Conservation (phyloP, 2,797 vertebrate genomes). For the Chromis chromis region DNA sequence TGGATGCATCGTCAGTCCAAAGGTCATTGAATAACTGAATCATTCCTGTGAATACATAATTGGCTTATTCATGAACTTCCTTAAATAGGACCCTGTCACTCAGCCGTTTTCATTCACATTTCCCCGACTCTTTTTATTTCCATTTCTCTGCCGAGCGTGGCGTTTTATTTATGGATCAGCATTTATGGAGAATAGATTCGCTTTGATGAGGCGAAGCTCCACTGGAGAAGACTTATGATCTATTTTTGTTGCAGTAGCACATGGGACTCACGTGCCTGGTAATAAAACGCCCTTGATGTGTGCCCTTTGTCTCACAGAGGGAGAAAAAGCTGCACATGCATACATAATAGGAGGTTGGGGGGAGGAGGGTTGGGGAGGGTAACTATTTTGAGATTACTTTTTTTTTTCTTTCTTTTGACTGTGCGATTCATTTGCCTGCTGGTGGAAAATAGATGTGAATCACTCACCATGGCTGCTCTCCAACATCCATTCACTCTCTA, state of each 20-base stretch:
- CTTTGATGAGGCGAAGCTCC: slow-evolving; percentile 72
- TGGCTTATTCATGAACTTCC: slow-evolving; percentile 66
- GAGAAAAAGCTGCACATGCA: slow-evolving; percentile 71
- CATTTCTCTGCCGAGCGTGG: slow-evolving; percentile 37
- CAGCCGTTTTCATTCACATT: slow-evolving; percentile 61
- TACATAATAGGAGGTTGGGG: slow-evolving; percentile 61
- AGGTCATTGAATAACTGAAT: slow-evolving; percentile 65
- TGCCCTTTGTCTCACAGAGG: slow-evolving; percentile 66
- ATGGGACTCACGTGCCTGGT: slow-evolving; percentile 71
- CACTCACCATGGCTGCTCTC: slow-evolving; percentile 59
- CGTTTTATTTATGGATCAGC: slow-evolving; percentile 73
- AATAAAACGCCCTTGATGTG: slow-evolving; percentile 76
- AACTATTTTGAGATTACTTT: slow-evolving; percentile 74
- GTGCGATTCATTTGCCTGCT: slow-evolving; percentile 68
- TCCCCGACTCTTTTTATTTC: slow-evolving; percentile 38
- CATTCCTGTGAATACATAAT: slow-evolving; percentile 64
- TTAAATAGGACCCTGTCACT: slow-evolving; percentile 65
- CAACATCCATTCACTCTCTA: slow-evolving; percentile 62
- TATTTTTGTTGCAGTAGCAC: slow-evolving; percentile 71
- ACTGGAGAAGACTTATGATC: slow-evolving; percentile 61
- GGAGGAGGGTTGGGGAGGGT: not conserved
- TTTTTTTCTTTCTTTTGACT: slow-evolving; percentile 52
- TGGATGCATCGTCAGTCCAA: slow-evolving; percentile 41
- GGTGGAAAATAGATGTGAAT: slow-evolving; percentile 77
- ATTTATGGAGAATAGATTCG: slow-evolving; percentile 67